phyloP scores from a whole-genome alignment of 2,888 invertebrate species.

The Phortica magna region DNA sequence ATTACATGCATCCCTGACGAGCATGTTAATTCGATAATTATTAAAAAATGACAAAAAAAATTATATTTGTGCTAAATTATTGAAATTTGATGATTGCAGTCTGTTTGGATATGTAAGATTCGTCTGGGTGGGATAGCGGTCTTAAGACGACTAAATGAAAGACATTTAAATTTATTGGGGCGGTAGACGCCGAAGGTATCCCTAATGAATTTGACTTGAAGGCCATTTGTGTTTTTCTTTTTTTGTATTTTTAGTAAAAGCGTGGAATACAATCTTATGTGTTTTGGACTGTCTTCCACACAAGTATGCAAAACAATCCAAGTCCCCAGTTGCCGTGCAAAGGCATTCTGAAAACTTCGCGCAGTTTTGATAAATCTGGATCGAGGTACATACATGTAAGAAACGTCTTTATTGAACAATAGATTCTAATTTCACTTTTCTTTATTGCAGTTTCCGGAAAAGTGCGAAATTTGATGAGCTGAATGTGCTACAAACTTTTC shows the following conservation, averaged over 20 bases:
- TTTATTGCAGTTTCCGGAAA: constrained; percentile 77
- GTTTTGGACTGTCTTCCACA: constrained; percentile 3
- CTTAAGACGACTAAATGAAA: not conserved
- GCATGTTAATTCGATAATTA: too few relatives aligned
- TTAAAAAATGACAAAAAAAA: not conserved
- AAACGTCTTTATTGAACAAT: not conserved
- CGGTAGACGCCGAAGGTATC: not conserved
- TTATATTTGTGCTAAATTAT: not conserved
- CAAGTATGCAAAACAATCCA: constrained; percentile 75
- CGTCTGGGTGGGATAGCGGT: not conserved
- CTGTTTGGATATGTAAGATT: not conserved
- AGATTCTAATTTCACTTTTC: not conserved
- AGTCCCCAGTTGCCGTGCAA: constrained; percentile 79
- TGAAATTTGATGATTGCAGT: not conserved
- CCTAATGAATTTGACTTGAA: not conserved
- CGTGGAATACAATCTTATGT: not conserved
- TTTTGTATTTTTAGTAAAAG: constrained; percentile 10
- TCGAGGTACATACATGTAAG: constrained; percentile 75
- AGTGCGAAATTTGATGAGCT: constrained; percentile 97
- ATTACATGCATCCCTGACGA: too few relatives aligned
- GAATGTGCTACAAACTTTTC: constrained; percentile 98
- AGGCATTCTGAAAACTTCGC: constrained; percentile 94
- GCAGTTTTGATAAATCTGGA: constrained; percentile 88
- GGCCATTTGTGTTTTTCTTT: not conserved
- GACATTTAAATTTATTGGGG: not conserved